These are phyloP conservation scores for Boloria euphrosyne DNA, from an alignment of 2,888 invertebrate genomes.

Conservation along the genomic window DNA sequence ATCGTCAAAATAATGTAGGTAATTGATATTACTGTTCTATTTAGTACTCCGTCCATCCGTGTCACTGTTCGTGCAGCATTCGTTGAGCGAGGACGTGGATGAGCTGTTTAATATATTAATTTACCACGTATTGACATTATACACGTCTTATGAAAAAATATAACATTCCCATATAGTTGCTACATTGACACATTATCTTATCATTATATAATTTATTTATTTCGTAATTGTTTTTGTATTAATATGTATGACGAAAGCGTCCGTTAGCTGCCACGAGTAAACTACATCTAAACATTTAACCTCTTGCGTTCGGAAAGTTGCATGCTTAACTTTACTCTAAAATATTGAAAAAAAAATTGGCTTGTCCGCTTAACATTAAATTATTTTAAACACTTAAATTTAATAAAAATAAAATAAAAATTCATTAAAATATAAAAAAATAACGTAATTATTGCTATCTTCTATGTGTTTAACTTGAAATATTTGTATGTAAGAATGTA, in stretches of 20 bases:
- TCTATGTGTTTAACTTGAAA: too few relatives aligned
- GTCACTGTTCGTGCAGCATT: slow-evolving; percentile 16
- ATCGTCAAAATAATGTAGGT: slow-evolving; percentile 25
- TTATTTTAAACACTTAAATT: too few relatives aligned
- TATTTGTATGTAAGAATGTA: too few relatives aligned
- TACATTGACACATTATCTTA: too few relatives aligned
- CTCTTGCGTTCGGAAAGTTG: not conserved
- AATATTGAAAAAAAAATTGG: too few relatives aligned
- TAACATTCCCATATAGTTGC: too few relatives aligned
- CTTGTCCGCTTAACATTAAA: too few relatives aligned
- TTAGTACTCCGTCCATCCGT: not conserved
- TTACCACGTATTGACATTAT: not conserved
- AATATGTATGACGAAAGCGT: not conserved
- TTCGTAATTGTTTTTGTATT: not conserved
- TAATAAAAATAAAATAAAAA: too few relatives aligned
- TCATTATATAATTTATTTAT: not conserved
- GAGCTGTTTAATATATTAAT: not conserved
- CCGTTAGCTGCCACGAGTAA: not conserved
- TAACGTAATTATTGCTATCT: too few relatives aligned
- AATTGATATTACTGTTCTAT: slow-evolving; percentile 12
- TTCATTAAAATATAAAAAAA: too few relatives aligned
- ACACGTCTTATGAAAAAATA: not conserved
- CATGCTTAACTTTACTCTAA: too few relatives aligned
- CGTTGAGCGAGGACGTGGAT: slow-evolving; percentile 13
- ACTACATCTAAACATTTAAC: not conserved